phyloP scores from a whole-genome alignment of 37 sponge, comb jelly and placozoan species.

The Haliclona indistincta region DNA sequence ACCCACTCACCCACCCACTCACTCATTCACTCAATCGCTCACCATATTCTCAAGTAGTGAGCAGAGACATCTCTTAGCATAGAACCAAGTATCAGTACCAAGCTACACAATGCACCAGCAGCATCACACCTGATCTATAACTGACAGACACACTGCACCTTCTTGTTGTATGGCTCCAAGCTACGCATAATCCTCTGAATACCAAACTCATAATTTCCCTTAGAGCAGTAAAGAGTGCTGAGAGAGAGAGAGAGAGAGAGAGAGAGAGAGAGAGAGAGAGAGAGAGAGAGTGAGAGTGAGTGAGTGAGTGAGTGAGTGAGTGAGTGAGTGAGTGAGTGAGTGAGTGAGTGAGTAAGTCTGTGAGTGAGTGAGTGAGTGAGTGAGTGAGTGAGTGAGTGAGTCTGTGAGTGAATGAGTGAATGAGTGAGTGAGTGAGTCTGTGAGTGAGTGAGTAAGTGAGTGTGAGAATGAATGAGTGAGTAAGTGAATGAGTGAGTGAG shows the following conservation, averaged over 20 bases:
- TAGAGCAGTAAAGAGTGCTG: constrained; percentile 93
- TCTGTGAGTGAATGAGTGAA: constrained; percentile 17
- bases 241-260: constrained; percentile 1
- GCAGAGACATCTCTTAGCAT: constrained; percentile 92
- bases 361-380: background rate
- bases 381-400: background rate
- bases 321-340: background rate
- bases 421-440: constrained; percentile 1
- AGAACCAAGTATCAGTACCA: constrained; percentile 99
- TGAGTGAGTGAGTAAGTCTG: background rate
- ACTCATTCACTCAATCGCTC: too few relatives aligned
- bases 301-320: background rate
- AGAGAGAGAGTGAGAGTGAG: background rate
- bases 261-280: too few relatives aligned
- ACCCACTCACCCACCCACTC: too few relatives aligned
- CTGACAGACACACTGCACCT: constrained; percentile 46
- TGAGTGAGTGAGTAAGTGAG: background rate
- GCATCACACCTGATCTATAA: background rate
- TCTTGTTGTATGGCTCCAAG: constrained; percentile 96
- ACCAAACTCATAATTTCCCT: constrained; percentile 99
- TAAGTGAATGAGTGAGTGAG: background rate
- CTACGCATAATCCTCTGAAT: constrained; percentile 93
- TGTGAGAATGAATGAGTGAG: constrained; percentile 1
- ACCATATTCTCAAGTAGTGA: constrained; percentile 96
- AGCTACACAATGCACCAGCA: constrained; percentile 37